Evolutionary conservation across 2,113 vertebrate genomes (phyloP).

Genomic region (Bos indicus): DNA sequence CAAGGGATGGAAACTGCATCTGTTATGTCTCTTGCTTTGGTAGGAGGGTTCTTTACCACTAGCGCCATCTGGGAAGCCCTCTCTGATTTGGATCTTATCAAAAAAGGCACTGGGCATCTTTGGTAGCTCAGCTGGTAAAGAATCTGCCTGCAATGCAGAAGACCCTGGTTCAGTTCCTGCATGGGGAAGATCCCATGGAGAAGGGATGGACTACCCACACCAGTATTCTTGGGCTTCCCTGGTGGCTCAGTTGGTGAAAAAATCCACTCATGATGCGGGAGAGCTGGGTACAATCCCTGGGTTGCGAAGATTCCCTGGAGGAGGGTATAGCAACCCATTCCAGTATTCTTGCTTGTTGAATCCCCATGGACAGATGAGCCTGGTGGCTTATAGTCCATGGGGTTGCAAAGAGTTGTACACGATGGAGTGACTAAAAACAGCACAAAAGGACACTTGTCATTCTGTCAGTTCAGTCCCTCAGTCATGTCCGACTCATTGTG

Average conservation of each 20-base stretch:
- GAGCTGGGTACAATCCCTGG: not conserved
- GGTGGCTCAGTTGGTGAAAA: not conserved
- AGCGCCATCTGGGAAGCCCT: not conserved
- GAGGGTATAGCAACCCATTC: not conserved
- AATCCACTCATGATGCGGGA: fast-evolving
- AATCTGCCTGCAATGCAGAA: not conserved
- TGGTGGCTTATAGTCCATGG: not conserved
- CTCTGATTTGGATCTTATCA: not conserved
- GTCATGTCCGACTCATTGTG: no score
- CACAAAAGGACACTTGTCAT: no score
- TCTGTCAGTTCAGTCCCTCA: no score
- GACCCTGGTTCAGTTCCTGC: not conserved
- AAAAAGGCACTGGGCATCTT: not conserved
- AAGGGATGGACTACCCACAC: not conserved
- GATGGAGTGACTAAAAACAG: no score
- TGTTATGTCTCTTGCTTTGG: not conserved
- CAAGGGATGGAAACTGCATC: not conserved
- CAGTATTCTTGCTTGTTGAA: not conserved
- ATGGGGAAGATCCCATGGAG: not conserved
- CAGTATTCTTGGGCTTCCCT: not conserved
- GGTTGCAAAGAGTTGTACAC: no score
- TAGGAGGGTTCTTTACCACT: not conserved
- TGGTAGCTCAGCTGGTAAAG: not conserved
- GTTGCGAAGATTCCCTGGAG: not conserved
- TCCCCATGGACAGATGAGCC: not conserved